These are phyloP conservation scores for Netelia inedita DNA, from an alignment of 2,888 invertebrate species.

Conservation along the genomic window DNA sequence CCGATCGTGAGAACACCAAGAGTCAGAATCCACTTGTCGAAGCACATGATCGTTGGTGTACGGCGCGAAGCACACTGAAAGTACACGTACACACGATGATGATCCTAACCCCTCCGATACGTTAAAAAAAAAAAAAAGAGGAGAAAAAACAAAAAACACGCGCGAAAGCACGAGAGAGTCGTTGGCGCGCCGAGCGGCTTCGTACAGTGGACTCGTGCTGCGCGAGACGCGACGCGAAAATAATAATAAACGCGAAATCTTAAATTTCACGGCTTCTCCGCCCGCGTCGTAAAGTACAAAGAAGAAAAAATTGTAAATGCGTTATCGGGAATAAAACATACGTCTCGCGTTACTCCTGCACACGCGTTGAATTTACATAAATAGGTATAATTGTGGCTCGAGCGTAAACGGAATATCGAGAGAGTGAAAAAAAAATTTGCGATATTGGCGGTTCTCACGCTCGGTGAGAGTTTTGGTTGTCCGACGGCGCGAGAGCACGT, in stretches of 20 bases:
- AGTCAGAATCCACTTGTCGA: slow-evolving; percentile 78
- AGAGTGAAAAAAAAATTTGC: background rate
- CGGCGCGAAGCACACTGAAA: slow-evolving; percentile 57
- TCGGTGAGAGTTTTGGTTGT: background rate
- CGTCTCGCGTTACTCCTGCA: background rate
- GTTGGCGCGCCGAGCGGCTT: too few species aligned
- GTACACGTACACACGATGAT: slow-evolving; percentile 23
- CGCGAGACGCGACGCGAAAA: too few species aligned
- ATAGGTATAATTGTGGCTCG: background rate
- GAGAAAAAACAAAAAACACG: slow-evolving; percentile 16
- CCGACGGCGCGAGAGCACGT: background rate
- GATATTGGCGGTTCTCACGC: slow-evolving; percentile 6
- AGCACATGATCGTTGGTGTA: slow-evolving; percentile 76
- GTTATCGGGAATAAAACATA: too few species aligned
- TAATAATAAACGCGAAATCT: too few species aligned
- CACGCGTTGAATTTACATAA: background rate
- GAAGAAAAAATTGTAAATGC: too few species aligned
- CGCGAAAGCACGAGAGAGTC: background rate
- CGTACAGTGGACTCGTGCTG: too few species aligned
- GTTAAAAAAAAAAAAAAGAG: slow-evolving; percentile 6
- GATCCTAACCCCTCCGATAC: background rate
- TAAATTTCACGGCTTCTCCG: too few species aligned
- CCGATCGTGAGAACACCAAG: slow-evolving; percentile 70
- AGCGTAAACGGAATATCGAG: background rate
- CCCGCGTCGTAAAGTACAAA: too few species aligned